Percentiles rank a stretch among this genome's conserved stretches.
phyloP scores from a whole-genome alignment of 2,113 vertebrate genomes.

The Calidris pugnax region DNA sequence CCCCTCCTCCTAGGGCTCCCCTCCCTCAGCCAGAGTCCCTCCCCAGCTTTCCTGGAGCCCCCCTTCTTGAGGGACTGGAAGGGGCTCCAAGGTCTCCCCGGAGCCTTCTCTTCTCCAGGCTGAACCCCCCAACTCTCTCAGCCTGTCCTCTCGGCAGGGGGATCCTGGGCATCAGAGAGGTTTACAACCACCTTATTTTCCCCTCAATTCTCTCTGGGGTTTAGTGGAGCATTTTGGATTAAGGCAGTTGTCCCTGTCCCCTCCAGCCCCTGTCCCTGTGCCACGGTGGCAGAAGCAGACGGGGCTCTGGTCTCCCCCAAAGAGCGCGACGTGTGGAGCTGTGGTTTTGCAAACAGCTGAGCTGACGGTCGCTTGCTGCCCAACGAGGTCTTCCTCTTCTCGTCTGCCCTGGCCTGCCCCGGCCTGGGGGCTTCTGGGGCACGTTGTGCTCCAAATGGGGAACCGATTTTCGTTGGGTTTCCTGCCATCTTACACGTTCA shows the following conservation, averaged over 20 bases:
- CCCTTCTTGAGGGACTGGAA: no score
- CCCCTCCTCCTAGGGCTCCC: no score
- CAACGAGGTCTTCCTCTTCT: conserved; percentile 44
- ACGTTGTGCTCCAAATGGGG: background rate
- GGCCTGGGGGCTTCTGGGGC: conserved; percentile 3
- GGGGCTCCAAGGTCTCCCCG: no score
- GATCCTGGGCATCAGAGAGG: background rate
- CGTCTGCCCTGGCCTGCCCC: background rate
- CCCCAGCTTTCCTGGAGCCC: no score
- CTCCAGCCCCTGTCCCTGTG: no score
- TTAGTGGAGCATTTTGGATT: no score
- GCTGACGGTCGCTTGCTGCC: background rate
- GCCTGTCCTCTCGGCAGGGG: no score
- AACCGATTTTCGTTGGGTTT: conserved; percentile 26
- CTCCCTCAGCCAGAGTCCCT: no score
- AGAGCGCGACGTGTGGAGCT: background rate
- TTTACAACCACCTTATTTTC: background rate
- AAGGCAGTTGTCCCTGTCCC: no score
- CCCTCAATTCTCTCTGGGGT: accelerated
- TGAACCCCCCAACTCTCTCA: no score
- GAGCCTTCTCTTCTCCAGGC: no score
- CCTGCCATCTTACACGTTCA: background rate
- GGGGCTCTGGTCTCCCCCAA: background rate
- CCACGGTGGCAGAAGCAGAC: accelerated
- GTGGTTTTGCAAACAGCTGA: conserved; percentile 21